These are phyloP conservation scores for Progne subis DNA, from an alignment of 2,113 vertebrate genomes.

Conservation along the genomic window DNA sequence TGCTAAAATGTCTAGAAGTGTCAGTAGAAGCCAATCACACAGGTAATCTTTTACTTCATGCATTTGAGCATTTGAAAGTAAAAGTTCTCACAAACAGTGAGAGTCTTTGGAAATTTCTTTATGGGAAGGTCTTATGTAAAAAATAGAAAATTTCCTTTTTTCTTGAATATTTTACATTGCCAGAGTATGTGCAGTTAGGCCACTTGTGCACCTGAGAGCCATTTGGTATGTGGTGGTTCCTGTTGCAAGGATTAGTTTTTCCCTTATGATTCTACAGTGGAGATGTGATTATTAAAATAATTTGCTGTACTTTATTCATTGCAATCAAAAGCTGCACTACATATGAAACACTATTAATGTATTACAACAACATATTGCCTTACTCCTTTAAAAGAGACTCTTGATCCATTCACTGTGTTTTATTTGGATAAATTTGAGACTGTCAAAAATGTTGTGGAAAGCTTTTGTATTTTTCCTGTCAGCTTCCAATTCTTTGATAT, in stretches of 20 bases:
- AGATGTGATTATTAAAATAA: background rate
- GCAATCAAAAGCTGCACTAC: background rate
- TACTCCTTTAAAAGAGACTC: background rate
- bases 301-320: background rate
- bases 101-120: background rate
- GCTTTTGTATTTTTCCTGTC: background rate
- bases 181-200: background rate
- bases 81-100: background rate
- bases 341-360: too few relatives aligned
- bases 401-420: background rate
- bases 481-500: background rate
- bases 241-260: background rate
- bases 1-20: background rate
- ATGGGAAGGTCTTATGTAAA: background rate
- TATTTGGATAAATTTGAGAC: background rate
- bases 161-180: background rate
- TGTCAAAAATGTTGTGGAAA: background rate
- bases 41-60: background rate
- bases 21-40: accelerated
- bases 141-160: background rate
- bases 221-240: background rate
- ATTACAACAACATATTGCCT: background rate
- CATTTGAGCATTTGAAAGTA: background rate
- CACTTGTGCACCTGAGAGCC: background rate
- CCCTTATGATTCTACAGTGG: background rate